Percentiles rank a stretch among this genome's conserved stretches.
Evolutionary conservation across 2,113 vertebrate genomes (phyloP).

Genomic region (Myotis davidii): DNA sequence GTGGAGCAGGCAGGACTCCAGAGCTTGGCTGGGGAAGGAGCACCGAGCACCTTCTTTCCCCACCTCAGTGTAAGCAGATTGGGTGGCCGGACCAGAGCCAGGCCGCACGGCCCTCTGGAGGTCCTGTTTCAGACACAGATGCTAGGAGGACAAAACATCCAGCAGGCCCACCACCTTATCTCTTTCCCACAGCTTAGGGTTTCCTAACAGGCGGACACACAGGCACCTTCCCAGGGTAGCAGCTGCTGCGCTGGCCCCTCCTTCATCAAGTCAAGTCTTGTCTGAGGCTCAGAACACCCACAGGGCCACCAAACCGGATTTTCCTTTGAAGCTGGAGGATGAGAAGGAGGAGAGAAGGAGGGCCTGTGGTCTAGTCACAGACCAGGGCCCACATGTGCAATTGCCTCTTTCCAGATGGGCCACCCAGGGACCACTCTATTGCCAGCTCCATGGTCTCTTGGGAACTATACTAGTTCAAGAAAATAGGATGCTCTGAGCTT

Average conservation of each 20-base stretch:
- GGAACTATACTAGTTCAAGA: conserved; percentile 28
- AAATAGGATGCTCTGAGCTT: conserved; percentile 51
- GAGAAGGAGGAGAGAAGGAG: background rate
- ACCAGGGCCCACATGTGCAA: background rate
- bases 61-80: background rate
- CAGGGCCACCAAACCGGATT: conserved; percentile 74
- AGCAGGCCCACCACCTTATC: conserved; percentile 46
- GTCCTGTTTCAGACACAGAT: conserved; percentile 53
- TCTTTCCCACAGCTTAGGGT: conserved; percentile 63
- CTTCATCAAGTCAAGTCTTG: conserved; percentile 55
- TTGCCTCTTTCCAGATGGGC: conserved; percentile 55
- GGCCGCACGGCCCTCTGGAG: conserved; percentile 15
- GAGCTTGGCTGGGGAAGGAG: conserved; percentile 49
- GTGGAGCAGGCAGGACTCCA: background rate
- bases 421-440: conserved; percentile 18
- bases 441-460: conserved; percentile 31
- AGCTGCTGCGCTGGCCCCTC: background rate
- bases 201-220: conserved; percentile 24
- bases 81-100: conserved; percentile 1
- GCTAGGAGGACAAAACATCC: conserved; percentile 63
- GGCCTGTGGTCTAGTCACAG: conserved; percentile 29
- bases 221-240: background rate
- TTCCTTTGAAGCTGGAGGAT: conserved; percentile 55
- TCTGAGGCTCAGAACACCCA: conserved; percentile 49
- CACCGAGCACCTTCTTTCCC: background rate